Conservation (phyloP, 2,797 vertebrate genomes). For the Trematomus bernacchii region DNA sequence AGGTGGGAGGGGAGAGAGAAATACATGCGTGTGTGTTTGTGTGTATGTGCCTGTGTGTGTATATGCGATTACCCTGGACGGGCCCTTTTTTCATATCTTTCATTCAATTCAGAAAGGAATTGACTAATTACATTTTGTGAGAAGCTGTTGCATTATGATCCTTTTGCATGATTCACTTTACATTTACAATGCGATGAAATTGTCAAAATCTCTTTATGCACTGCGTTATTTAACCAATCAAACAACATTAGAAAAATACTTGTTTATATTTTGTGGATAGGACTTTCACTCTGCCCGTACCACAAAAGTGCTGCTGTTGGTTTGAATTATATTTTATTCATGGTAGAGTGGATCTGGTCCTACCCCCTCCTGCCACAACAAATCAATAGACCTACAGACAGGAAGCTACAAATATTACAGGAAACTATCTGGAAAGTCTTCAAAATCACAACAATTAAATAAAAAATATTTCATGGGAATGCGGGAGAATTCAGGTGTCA, state of each 20-base stretch:
- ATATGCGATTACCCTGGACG: conserved; percentile 1
- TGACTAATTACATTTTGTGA: conserved; percentile 16
- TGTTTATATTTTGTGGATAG: background rate
- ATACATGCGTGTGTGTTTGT: conserved; percentile 31
- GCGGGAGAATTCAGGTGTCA: background rate
- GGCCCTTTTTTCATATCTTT: background rate
- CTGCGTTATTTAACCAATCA: background rate
- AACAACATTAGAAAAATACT: background rate
- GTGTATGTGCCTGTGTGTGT: conserved; percentile 1
- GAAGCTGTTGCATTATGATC: background rate
- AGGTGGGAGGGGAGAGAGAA: conserved; percentile 24
- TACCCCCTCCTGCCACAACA: conserved; percentile 1
- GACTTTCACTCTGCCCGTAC: background rate
- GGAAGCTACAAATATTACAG: background rate
- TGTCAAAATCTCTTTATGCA: background rate
- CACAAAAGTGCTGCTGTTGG: background rate
- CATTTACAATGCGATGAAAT: background rate
- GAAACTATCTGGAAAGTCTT: background rate
- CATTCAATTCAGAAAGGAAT: conserved; percentile 5
- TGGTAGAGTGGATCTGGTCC: conserved; percentile 9
- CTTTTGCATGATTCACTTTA: background rate
- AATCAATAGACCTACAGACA: conserved; percentile 7
- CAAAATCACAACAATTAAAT: background rate
- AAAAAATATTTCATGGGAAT: background rate
- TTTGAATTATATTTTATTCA: conserved; percentile 12